These are phyloP conservation scores for Trachemys scripta DNA, from an alignment of 2,113 vertebrate species.

Conservation along the genomic window DNA sequence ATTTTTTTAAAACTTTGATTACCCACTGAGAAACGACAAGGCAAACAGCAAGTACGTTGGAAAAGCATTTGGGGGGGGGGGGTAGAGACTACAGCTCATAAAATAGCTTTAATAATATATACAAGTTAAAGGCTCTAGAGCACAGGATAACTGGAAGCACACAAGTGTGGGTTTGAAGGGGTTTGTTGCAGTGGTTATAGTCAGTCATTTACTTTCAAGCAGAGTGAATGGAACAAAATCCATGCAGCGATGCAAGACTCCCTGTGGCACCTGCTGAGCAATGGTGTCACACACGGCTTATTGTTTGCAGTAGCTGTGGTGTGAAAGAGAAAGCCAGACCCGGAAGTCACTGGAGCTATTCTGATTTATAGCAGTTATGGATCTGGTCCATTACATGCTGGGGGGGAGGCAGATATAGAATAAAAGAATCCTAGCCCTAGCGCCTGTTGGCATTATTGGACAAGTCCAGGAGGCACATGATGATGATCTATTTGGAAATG, in stretches of 20 bases:
- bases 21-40: constrained; percentile 74
- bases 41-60: constrained; percentile 72
- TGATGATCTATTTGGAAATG: neutral
- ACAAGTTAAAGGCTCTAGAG: constrained; percentile 15
- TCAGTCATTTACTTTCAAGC: neutral
- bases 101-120: neutral
- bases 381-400: neutral
- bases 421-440: neutral
- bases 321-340: neutral
- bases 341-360: neutral
- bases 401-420: neutral
- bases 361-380: neutral
- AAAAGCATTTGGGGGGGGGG: neutral
- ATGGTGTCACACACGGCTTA: neutral
- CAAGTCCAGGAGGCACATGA: neutral
- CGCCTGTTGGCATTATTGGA: neutral
- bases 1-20: constrained; percentile 61
- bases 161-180: neutral
- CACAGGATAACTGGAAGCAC: constrained; percentile 11
- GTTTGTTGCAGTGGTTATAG: neutral
- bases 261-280: neutral
- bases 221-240: neutral
- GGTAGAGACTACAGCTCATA: neutral
- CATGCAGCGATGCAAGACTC: neutral
- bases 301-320: neutral